Conservation (phyloP, 37 sponge, comb jelly and placozoan genomes). For the Oopsacas minuta region DNA sequence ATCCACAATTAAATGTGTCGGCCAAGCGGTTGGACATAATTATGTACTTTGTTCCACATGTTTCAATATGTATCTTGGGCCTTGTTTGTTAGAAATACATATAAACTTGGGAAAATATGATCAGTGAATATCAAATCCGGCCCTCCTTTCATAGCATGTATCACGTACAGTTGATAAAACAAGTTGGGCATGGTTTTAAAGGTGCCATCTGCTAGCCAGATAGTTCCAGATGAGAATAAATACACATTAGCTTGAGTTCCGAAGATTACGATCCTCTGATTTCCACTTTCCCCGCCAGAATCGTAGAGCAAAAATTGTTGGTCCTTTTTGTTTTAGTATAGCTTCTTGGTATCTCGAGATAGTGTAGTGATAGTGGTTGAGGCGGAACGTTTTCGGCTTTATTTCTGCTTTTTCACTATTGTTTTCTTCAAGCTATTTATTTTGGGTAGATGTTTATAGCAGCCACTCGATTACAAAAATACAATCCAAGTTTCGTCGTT, state of each 20-base stretch:
- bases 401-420: no score
- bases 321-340: conserved; percentile 12
- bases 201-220: conserved; percentile 5
- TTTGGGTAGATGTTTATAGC: no score
- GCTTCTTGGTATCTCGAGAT: background rate
- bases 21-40: conserved; percentile 14
- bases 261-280: conserved; percentile 9
- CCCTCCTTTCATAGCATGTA: conserved; percentile 1
- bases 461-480: no score
- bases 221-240: background rate
- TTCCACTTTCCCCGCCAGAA: background rate
- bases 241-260: conserved; percentile 7
- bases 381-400: conserved; percentile 15
- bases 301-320: conserved; percentile 16
- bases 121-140: background rate
- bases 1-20: conserved; percentile 11
- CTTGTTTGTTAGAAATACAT: background rate
- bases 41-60: conserved; percentile 6
- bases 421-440: no score
- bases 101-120: conserved; percentile 15
- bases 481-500: no score
- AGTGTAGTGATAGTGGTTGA: conserved; percentile 1
- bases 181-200: background rate
- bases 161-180: conserved; percentile 11
- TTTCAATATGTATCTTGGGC: background rate